Evolutionary conservation across 2,888 invertebrate genomes (phyloP), one percentile per base, ranked within the genome.

Genomic region (Diarsia rubi): DNA sequence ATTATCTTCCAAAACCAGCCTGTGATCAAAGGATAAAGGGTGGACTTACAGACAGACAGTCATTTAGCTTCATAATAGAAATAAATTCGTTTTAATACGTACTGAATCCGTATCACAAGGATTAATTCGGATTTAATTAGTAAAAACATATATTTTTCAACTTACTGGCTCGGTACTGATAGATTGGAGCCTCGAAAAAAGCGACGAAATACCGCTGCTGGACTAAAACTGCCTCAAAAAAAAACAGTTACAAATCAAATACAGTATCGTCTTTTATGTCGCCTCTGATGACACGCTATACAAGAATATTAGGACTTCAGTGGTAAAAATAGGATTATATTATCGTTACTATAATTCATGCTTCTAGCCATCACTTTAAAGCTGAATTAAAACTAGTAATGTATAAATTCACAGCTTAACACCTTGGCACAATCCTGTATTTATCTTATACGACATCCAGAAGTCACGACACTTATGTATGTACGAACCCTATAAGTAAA

Each of bases 71-170:
- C n/a, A 70, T 76, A 73, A 85, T 31, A 70, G 54, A 59, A 72
- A 72, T 83, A 78, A 63, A 83, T 78, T 85, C 37, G 49, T 82
- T 82, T 72, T 70, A 68, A 65, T 72, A 63, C 31, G 37, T 27
- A 45, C 45, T 24, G 67, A 37, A 37, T 54, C 52, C 60, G 67
- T 73, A 70, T 70, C 57, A 42, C 60, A 68, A 64, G 67, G 62
- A 85, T 85, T 82, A 74, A 64, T 27, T 65, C 49, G 47, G 64
- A 74, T 74, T 72, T 42, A 70, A 83, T 83, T 69, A 57, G 66
- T 78, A 54, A 65, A 67, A 83, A 67, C 60, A 78, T 31, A 69
- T 82, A 59, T 64, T 82, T 85, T 82, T 69, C 24, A 52, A 78
- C 67, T 69, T 59, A 71, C 57, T 44, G 60, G 64, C 54, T 19